Evolutionary conservation across 2,113 vertebrate species (phyloP).

Genomic region (Emydocephalus ijimae): DNA sequence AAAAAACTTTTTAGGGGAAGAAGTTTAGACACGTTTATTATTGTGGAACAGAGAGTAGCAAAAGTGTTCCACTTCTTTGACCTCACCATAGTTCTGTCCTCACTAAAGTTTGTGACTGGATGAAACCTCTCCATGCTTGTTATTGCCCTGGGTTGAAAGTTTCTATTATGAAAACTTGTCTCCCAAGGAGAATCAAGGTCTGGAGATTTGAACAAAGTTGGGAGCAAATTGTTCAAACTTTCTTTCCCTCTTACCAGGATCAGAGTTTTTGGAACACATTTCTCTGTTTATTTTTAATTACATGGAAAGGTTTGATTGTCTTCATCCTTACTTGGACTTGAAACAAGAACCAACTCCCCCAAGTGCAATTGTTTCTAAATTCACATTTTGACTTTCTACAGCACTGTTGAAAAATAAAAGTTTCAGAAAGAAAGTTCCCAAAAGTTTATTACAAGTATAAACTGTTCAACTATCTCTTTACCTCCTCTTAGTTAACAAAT

Average conservation of each 20-base stretch:
- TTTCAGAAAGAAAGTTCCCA: not conserved
- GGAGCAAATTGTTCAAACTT: not conserved
- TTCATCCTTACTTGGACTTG: not conserved
- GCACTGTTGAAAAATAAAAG: not conserved
- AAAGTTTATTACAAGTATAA: not conserved
- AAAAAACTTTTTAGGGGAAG: not conserved
- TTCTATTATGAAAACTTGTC: not conserved
- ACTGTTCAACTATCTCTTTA: not conserved
- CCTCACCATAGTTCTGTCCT: not conserved
- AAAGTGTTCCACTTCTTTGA: not conserved
- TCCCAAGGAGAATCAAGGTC: not conserved
- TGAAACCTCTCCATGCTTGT: not conserved
- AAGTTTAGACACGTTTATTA: not conserved
- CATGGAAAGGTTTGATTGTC: not conserved
- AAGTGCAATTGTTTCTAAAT: not conserved
- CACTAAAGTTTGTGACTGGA: not conserved
- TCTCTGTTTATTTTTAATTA: not conserved
- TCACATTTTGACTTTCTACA: too few relatives aligned
- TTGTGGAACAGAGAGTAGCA: not conserved
- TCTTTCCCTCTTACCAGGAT: not conserved
- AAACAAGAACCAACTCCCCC: not conserved
- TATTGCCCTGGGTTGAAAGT: not conserved
- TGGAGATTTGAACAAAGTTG: not conserved
- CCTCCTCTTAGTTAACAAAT: not conserved
- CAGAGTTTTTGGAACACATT: not conserved